A percentile compares a stretch with the other conserved stretches of the same genome.
These are phyloP conservation scores for Eolophus roseicapilla DNA, from an alignment of 2,113 vertebrate genomes.

Conservation along the genomic window DNA sequence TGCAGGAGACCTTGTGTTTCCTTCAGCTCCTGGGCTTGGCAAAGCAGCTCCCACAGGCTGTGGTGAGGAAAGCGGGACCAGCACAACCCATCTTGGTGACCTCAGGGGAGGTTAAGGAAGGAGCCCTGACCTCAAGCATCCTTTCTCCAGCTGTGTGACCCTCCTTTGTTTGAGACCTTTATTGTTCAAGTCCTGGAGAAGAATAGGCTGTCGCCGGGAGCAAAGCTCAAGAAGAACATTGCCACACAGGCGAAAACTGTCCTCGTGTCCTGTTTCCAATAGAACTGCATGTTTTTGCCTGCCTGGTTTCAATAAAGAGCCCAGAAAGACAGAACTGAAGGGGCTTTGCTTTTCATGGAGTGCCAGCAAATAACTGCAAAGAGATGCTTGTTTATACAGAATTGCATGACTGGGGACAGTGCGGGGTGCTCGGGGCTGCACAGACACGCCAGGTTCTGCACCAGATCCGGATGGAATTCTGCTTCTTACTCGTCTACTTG, in stretches of 20 bases:
- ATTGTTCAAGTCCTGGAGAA: constrained; percentile 38
- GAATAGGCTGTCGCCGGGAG: not conserved
- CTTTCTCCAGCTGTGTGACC: constrained; percentile 20
- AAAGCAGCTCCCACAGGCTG: not conserved
- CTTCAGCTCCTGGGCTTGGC: not conserved
- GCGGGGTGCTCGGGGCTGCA: not conserved
- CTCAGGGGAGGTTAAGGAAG: not conserved
- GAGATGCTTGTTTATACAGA: constrained; percentile 3
- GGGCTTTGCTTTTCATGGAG: constrained; percentile 27
- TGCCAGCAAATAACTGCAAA: constrained; percentile 31
- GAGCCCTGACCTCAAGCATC: not conserved
- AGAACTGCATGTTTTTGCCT: not conserved
- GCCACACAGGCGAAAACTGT: constrained; percentile 18
- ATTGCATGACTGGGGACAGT: not conserved
- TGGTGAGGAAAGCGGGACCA: not conserved
- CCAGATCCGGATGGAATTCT: fast-evolving
- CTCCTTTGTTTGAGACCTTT: not conserved
- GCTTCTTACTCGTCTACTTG: not conserved
- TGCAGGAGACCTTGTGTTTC: not conserved
- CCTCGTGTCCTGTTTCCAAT: constrained; percentile 42
- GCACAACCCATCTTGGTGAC: not conserved
- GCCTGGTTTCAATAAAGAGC: constrained; percentile 49
- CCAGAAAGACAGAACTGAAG: constrained; percentile 3
- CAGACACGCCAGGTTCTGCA: not conserved
- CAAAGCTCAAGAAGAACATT: not conserved